Base-by-base conservation (phyloP, 2,113 vertebrate species). In the Platysternon megacephalum region DNA sequence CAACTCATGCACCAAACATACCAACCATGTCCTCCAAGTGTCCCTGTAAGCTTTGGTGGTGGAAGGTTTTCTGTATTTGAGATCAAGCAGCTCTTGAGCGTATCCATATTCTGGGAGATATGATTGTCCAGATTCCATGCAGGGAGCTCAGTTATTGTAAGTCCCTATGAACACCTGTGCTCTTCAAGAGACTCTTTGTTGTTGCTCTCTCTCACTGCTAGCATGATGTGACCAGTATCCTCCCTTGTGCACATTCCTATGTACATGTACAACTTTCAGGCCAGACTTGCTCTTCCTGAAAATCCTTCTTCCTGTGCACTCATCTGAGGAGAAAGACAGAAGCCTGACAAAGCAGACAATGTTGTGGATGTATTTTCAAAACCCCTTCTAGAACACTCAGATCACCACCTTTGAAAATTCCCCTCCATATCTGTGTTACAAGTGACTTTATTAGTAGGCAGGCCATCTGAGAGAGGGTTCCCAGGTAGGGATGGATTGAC, bases 221-320 rank as follows among this genome's bases (percentile, higher is more conserved):
- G 49, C 21, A 52, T 85, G 29, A 22, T 74, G 4, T 79, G 26
- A 49, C 56, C 85, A 51, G 52, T 61, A 79, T 39, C 89, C 68
- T 87, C 87, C 49, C 83, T 3, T 7, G 3, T 68, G 65, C 85
- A 85, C 4, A 84, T 16, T 2, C 17, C 26, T 84, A 53, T 13
- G 49, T 42, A 84, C 52, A 89, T 19, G 72, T 80, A 83, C 55
- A 83, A 61, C 19, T 5, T 76, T 92, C 16, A 89, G 72, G 28
- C 53, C 35, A 84, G 52, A 92, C 32, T 58, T 93, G 58, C 8
- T 81, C 22, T 21, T 96, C 42, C 72, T 92, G 84, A 94, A 94
- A 90, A 48, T 19, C 6, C 24, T 5, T 72, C 14, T 90, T 35
- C 68, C 24, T 93, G 48, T 24, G 35, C 61, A 68, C 35, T n/a